Evolutionary conservation across 2,113 vertebrate species (phyloP).

Genomic region (Mustelus asterias): DNA sequence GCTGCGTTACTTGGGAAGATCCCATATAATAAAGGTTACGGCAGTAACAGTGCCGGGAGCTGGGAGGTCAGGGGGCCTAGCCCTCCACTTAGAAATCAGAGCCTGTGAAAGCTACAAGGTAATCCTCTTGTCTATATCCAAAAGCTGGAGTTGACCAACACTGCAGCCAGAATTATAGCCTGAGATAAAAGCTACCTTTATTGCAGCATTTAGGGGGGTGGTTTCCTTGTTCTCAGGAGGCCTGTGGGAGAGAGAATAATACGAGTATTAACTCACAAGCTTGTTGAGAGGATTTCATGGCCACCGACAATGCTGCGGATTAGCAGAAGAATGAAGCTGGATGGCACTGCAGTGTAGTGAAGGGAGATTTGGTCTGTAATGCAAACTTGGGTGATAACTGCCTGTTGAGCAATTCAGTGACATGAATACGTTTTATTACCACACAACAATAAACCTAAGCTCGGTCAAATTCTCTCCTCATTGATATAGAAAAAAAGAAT

Average conservation of each 20-base stretch:
- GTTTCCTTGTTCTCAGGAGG: conserved; percentile 27
- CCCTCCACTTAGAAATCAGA: conserved; percentile 13
- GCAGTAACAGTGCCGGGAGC: not conserved
- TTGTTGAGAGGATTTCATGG: conserved; percentile 34
- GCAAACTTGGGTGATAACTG: conserved; percentile 27
- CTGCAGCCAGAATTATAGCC: conserved; percentile 20
- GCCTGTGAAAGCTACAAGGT: conserved; percentile 15
- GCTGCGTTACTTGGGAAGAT: not conserved
- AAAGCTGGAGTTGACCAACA: conserved; percentile 31
- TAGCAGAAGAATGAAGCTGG: conserved; percentile 19
- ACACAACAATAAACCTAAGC: conserved; percentile 3
- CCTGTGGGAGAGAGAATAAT: conserved; percentile 14
- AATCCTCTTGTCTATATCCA: conserved; percentile 18
- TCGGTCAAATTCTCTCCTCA: not conserved
- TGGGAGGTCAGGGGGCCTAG: not conserved
- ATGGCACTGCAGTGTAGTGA: not conserved
- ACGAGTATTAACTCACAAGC: conserved; percentile 32
- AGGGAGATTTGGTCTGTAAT: conserved; percentile 17
- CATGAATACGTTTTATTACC: conserved; percentile 29
- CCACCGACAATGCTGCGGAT: conserved; percentile 16
- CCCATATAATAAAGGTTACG: not conserved
- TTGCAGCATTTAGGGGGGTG: conserved; percentile 6
- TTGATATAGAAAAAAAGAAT: conserved; percentile 6
- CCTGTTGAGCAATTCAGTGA: conserved; percentile 17
- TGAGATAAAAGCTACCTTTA: conserved; percentile 28